These are phyloP conservation scores for Leptatherina wallacei DNA, from an alignment of 2,797 vertebrate genomes.

Conservation along the genomic window DNA sequence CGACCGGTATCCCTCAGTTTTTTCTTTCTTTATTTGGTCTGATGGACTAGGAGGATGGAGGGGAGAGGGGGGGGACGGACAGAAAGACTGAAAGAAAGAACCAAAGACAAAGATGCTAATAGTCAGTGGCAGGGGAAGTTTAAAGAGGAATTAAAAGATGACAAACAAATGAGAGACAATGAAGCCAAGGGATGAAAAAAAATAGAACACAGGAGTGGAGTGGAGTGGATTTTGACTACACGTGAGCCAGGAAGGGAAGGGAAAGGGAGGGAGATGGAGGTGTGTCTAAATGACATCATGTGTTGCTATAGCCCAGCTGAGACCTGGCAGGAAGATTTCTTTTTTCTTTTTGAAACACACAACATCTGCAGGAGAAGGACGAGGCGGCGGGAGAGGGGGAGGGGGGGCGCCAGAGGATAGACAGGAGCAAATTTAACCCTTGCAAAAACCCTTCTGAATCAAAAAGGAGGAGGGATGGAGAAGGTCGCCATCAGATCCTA, in stretches of 20 bases:
- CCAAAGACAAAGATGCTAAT: not conserved
- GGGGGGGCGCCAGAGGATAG: slow-evolving; percentile 41
- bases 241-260: slow-evolving; percentile 56
- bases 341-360: slow-evolving; percentile 58
- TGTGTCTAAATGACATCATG: slow-evolving; percentile 85
- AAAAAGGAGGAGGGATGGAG: slow-evolving; percentile 12
- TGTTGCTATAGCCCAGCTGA: slow-evolving; percentile 86
- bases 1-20: slow-evolving; percentile 39
- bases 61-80: no score
- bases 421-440: slow-evolving; percentile 62
- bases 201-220: slow-evolving; percentile 22
- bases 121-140: not conserved
- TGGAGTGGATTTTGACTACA: slow-evolving; percentile 72
- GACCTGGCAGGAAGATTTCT: slow-evolving; percentile 79
- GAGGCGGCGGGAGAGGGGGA: not conserved
- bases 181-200: slow-evolving; percentile 35
- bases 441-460: slow-evolving; percentile 23
- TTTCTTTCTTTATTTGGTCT: slow-evolving; percentile 68
- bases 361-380: slow-evolving; percentile 77
- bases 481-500: not conserved
- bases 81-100: not conserved
- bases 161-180: slow-evolving; percentile 31
- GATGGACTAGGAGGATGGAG: slow-evolving; percentile 31
- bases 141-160: not conserved
- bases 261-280: slow-evolving; percentile 44